Evolutionary conservation across 2,888 invertebrate genomes (phyloP).

Genomic region (Chloromyia formosa): DNA sequence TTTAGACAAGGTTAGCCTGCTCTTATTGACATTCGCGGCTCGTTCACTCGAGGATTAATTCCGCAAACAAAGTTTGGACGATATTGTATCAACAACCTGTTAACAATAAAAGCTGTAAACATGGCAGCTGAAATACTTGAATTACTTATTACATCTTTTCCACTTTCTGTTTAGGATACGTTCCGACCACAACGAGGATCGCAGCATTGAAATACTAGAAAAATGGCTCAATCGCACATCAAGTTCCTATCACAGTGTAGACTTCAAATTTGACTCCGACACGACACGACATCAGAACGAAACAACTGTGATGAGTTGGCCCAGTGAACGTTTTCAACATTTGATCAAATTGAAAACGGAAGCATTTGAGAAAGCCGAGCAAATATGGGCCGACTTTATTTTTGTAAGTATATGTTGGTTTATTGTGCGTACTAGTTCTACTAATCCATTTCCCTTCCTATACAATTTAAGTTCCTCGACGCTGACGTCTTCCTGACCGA

Average conservation of each 20-base stretch:
- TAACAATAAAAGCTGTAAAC: too few relatives aligned
- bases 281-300: constrained; percentile 68
- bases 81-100: too few relatives aligned
- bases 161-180: constrained; percentile 73
- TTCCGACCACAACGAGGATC: constrained; percentile 87
- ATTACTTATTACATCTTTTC: too few relatives aligned
- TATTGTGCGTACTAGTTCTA: neutral
- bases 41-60: too few relatives aligned
- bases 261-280: constrained; percentile 60
- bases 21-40: too few relatives aligned
- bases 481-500: constrained; percentile 84
- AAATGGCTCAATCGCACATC: constrained; percentile 74
- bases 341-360: constrained; percentile 82
- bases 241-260: constrained; percentile 76
- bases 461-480: constrained; percentile 76
- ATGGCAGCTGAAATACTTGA: too few relatives aligned
- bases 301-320: constrained; percentile 77
- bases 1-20: too few relatives aligned
- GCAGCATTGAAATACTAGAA: constrained; percentile 75
- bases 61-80: too few relatives aligned
- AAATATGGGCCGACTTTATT: constrained; percentile 88
- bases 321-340: constrained; percentile 76
- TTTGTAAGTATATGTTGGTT: constrained; percentile 78
- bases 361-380: constrained; percentile 75
- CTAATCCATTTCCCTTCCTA: too few relatives aligned